These are phyloP conservation scores for Ceratotherium simum DNA, from an alignment of 2,113 vertebrate genomes.

Conservation along the genomic window DNA sequence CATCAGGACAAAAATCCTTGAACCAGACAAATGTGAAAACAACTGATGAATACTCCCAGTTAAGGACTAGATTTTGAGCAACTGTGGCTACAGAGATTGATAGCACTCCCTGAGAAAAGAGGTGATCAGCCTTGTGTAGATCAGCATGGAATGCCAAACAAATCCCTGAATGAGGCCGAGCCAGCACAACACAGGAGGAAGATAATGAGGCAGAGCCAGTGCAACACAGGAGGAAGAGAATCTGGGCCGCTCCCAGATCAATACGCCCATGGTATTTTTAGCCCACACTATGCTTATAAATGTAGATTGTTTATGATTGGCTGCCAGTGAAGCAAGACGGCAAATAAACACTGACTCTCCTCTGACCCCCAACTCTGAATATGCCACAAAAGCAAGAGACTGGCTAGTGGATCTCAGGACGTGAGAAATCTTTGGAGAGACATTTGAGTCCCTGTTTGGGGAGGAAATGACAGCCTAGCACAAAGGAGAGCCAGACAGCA, in stretches of 20 bases:
- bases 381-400: not conserved
- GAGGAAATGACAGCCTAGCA: not conserved
- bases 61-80: not conserved
- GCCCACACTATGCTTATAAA: not conserved
- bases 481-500: not conserved
- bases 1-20: not conserved
- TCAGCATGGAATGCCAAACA: not conserved
- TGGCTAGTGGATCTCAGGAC: not conserved
- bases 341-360: not conserved
- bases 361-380: not conserved
- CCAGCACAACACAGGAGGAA: not conserved
- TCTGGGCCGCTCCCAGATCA: not conserved
- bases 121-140: not conserved
- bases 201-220: not conserved
- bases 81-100: not conserved
- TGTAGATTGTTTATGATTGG: not conserved
- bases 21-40: not conserved
- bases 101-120: not conserved
- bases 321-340: not conserved
- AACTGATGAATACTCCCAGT: not conserved
- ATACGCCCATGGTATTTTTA: not conserved
- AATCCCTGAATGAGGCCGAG: not conserved
- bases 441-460: not conserved
- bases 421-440: not conserved
- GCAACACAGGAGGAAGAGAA: not conserved